Conservation (phyloP, 2,113 vertebrate species). For the Melanocharis versteri region DNA sequence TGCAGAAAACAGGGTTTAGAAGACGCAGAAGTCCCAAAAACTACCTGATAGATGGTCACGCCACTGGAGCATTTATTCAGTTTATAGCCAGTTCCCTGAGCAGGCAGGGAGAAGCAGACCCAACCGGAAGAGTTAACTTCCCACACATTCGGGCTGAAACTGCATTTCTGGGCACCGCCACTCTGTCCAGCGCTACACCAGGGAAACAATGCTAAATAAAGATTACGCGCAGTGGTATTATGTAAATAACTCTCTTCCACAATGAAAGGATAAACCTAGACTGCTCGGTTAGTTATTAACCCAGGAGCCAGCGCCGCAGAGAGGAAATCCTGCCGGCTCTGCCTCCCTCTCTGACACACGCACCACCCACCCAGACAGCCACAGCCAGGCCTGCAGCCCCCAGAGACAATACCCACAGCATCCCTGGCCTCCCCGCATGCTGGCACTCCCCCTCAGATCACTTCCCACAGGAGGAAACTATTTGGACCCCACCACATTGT, state of each 20-base stretch:
- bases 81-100: background rate
- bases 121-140: background rate
- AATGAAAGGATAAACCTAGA: constrained; percentile 48
- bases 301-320: background rate
- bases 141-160: background rate
- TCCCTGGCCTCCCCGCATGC: rapidly evolving
- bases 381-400: background rate
- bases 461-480: background rate
- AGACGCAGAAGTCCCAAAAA: rapidly evolving
- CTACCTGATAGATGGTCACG: rapidly evolving
- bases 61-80: background rate
- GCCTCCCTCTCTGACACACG: constrained; percentile 8
- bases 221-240: constrained; percentile 20
- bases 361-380: background rate
- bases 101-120: background rate
- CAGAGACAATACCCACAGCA: background rate
- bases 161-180: background rate
- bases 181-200: background rate
- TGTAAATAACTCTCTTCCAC: constrained; percentile 57
- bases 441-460: background rate
- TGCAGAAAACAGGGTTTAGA: background rate
- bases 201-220: constrained; percentile 57
- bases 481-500: background rate
- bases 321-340: constrained; percentile 57
- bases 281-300: constrained; percentile 50